Base-by-base conservation (phyloP, 2,797 vertebrate genomes). In the Danio aesculapii region DNA sequence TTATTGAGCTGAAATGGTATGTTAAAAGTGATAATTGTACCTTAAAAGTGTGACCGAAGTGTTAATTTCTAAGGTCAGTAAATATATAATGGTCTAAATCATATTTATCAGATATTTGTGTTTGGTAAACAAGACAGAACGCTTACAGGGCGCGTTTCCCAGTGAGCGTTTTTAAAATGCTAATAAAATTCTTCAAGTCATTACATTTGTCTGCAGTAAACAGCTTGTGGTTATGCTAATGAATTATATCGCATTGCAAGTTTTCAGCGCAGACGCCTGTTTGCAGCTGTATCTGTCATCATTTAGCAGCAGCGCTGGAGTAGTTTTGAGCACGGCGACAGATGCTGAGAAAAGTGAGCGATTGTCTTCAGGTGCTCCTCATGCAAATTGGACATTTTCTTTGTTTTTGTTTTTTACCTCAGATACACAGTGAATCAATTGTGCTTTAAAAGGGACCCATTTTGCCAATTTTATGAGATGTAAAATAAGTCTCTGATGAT, bases 361-460 rank as follows among this genome's bases (percentile, higher is more conserved):
- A 63, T 63, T 52, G 47, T 75, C 46, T 52, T 50, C 47, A 75
- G 73, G 59, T 63, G 67, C 62, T 75, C 50, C 44, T 75, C 44
- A 75, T 62, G 58, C 46, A 75, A 62, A 63, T 61, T 75, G 58
- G 46, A 52, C 6, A 5, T 62, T 50, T 63, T 63, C 30, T 75
- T 72, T 57, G 52, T 72, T 72, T 44, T 57, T 52, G n/a, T 30
- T 30, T 30, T 30, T 30, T 1, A 53, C 21, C 21, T 69, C 13
- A 70, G 67, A 70, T 70, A 10, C 49, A 70, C 53, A n/a, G 49
- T 3, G 8, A 70, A 41, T 41, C 30, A 3, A 1, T 30, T 30
- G 30, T 30, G 30, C 30, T 30, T 30, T 30, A 30, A 30, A 30
- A 30, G 30, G 1, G 3, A 3, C 30, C 30, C 3, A 30, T 30